Base-by-base conservation (phyloP, 2,113 vertebrate genomes). In the Synodontis membranacea region DNA sequence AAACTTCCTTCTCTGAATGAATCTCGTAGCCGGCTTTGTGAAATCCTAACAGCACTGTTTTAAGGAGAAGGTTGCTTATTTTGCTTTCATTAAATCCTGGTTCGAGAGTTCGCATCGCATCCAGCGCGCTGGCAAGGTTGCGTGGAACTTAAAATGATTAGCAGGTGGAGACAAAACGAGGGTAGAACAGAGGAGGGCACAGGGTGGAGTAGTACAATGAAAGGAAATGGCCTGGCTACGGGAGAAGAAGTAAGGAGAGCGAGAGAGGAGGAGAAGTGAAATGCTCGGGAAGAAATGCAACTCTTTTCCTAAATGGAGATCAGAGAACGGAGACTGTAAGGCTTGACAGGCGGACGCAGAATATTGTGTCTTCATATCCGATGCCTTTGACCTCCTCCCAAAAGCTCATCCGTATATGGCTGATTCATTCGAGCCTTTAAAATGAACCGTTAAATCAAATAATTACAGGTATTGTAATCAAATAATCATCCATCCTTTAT, bases 1-100 rank as follows among this genome's bases (percentile, higher is more conserved):
- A 88, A 91, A 93, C 93, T 94, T 96, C 95, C 95, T 96, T 92
- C 94, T 92, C 94, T 93, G 96, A 96, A 96, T 95, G 95, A 96
- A 96, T 96, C 92, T 94, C 94, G 94, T 96, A 95, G 94, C 95
- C 94, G 93, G 93, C 94, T 94, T 95, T 66, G 46, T 90, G 86
- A 88, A 94, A 94, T 91, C 92, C 93, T 96, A 95, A 93, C 94
- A 94, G 90, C 91, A 58, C n/a, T 93, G 93, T 94, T 96, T 95
- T 92, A 84, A 89, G 92, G 91, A 60, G 93, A 92, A 94, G 92
- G 91, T 60, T 84, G 93, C 95, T 96, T 95, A 92, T 94, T 95
- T 96, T 94, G 90, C 92, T 96, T 94, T 94, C 93, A 94, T 96
- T 96, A 93, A 93, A 86, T 88, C 89, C 88, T 50, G 88, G 88